Percentiles rank a stretch among this genome's conserved stretches.
Conservation (phyloP, 2,888 invertebrate genomes). For the Metellina segmentata region DNA sequence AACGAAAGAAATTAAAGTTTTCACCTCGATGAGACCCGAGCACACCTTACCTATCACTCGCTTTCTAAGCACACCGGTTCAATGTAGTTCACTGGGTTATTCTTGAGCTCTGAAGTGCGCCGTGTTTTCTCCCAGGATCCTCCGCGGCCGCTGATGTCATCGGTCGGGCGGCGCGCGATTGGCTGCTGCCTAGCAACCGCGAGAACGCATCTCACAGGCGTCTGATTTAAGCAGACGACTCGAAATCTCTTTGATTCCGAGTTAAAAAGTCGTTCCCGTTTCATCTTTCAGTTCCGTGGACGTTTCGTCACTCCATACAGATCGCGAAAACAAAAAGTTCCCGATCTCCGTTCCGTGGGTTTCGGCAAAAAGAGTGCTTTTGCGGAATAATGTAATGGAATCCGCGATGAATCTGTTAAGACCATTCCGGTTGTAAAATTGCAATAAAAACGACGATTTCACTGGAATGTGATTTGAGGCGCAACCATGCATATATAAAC, state of each 20-base stretch:
- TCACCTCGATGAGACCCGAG: neutral
- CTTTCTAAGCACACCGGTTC: slow-evolving; percentile 45
- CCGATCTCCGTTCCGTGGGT: neutral
- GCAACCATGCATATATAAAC: too few species aligned
- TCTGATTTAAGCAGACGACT: slow-evolving; percentile 45
- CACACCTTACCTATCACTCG: slow-evolving; percentile 27
- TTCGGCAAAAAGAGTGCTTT: too few species aligned
- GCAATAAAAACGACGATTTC: too few species aligned
- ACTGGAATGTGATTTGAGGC: too few species aligned
- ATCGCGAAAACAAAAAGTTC: neutral
- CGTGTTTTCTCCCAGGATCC: slow-evolving; percentile 56
- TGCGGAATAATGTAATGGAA: too few species aligned
- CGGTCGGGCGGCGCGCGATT: slow-evolving; percentile 1
- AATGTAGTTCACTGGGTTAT: slow-evolving; percentile 74
- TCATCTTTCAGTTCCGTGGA: neutral
- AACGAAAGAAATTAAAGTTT: slow-evolving; percentile 28
- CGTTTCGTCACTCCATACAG: neutral
- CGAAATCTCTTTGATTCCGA: neutral
- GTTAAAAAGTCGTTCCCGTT: neutral
- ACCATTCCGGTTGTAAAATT: too few species aligned
- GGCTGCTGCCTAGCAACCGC: slow-evolving; percentile 66
- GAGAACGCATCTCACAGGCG: slow-evolving; percentile 52
- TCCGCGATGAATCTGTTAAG: too few species aligned
- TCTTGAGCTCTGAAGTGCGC: slow-evolving; percentile 9
- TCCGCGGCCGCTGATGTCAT: slow-evolving; percentile 34